phyloP scores from a whole-genome alignment of 2,888 invertebrate genomes.

The Amphimallon solstitiale region DNA sequence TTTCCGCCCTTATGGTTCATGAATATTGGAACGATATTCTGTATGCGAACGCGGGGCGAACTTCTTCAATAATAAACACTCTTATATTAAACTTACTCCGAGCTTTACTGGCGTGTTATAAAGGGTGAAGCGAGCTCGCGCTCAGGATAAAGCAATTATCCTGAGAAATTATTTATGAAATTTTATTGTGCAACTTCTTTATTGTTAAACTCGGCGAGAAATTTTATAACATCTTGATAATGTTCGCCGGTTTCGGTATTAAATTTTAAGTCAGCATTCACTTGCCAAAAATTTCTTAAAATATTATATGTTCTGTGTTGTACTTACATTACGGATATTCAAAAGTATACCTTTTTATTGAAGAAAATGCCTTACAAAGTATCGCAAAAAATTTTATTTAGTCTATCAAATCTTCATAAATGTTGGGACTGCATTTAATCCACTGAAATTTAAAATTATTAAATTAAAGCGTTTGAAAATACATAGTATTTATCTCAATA shows the following conservation, averaged over 20 bases:
- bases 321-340: no score
- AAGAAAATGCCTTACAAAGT: no score
- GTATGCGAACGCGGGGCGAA: conserved; percentile 56
- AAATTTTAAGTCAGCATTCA: conserved; percentile 34
- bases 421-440: no score
- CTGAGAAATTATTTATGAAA: conserved; percentile 58
- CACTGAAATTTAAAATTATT: no score
- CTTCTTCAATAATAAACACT: conserved; percentile 61
- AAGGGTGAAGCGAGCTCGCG: conserved; percentile 40
- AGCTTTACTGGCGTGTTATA: conserved; percentile 48
- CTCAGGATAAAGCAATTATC: conserved; percentile 51
- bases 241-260: conserved; percentile 55
- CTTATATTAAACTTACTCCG: conserved; percentile 56
- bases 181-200: conserved; percentile 57
- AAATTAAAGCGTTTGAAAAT: no score
- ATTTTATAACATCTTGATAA: conserved; percentile 70
- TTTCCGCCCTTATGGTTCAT: conserved; percentile 57
- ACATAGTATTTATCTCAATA: no score
- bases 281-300: conserved; percentile 29
- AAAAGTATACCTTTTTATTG: no score
- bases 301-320: neutral
- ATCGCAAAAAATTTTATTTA: no score
- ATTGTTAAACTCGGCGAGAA: conserved; percentile 60
- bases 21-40: conserved; percentile 56
- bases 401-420: no score